Evolutionary conservation across 2,888 invertebrate species (phyloP).

Genomic region (Diploptera punctata): DNA sequence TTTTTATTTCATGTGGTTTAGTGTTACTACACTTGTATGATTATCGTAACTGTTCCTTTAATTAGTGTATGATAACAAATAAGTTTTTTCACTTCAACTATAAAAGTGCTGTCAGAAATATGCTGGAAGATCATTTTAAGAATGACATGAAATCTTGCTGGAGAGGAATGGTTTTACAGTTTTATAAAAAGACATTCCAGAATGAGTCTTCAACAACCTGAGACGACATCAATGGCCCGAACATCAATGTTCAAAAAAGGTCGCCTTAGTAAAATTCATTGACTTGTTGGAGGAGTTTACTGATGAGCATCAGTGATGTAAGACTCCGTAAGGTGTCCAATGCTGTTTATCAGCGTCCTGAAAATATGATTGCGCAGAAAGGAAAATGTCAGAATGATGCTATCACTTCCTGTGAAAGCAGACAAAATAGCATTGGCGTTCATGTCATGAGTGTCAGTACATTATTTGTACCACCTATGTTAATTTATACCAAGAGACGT

Average conservation of each 20-base stretch:
- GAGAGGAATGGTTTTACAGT: slow-evolving; percentile 14
- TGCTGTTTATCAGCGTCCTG: slow-evolving; percentile 12
- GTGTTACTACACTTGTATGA: too few species aligned
- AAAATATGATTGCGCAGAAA: slow-evolving; percentile 18
- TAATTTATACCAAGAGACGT: slow-evolving; percentile 7
- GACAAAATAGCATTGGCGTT: slow-evolving; percentile 12
- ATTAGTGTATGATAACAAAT: too few species aligned
- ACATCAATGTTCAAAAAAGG: slow-evolving; percentile 20
- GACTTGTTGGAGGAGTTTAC: slow-evolving; percentile 2
- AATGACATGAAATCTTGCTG: slow-evolving; percentile 1
- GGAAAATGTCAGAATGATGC: slow-evolving; percentile 22
- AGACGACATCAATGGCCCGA: slow-evolving; percentile 7
- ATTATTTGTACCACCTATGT: slow-evolving; percentile 9
- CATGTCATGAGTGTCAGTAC: slow-evolving; percentile 2
- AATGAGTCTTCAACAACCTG: neutral
- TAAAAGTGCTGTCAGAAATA: slow-evolving; percentile 14
- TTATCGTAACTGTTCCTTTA: too few species aligned
- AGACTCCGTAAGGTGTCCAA: too few species aligned
- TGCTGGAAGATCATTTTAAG: neutral
- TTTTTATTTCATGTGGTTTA: too few species aligned
- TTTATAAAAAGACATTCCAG: slow-evolving; percentile 13
- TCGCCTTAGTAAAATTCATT: slow-evolving; percentile 11
- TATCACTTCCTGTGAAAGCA: slow-evolving; percentile 9
- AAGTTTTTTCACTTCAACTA: too few species aligned
- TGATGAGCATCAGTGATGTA: slow-evolving; percentile 6